A percentile compares a stretch with the other conserved stretches of the same genome.
These are phyloP conservation scores for Craseonycteris thonglongyai DNA, from an alignment of 2,113 vertebrate species.

Conservation along the genomic window DNA sequence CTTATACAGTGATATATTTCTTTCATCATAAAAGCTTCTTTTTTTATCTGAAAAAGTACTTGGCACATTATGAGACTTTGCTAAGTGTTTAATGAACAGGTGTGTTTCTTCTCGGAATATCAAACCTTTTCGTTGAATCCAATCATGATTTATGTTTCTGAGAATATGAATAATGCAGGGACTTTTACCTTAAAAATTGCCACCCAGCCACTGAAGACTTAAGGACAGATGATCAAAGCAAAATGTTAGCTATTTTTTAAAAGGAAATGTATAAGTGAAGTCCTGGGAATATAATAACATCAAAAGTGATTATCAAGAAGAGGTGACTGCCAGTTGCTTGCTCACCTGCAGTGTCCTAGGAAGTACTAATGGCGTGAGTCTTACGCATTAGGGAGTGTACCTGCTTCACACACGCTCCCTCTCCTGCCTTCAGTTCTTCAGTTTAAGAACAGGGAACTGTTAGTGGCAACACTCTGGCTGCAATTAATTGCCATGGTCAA, in stretches of 20 bases:
- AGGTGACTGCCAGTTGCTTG: background rate
- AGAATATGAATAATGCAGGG: background rate
- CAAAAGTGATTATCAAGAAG: background rate
- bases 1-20: background rate
- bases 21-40: background rate
- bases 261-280: background rate
- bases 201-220: background rate
- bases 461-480: constrained; percentile 19
- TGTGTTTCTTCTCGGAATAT: background rate
- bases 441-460: background rate
- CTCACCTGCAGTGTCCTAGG: background rate
- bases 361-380: background rate
- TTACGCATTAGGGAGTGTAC: fast-evolving
- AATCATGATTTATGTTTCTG: background rate
- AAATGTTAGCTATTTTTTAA: background rate
- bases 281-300: background rate
- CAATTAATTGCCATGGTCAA: constrained; percentile 66
- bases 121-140: background rate
- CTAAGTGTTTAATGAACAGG: background rate
- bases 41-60: background rate
- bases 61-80: background rate
- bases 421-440: background rate
- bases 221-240: background rate
- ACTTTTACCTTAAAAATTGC: background rate
- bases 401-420: background rate